A percentile compares a stretch with the other conserved stretches of the same genome.
These are phyloP conservation scores for Pollachius pollachius DNA, from an alignment of 2,113 vertebrate species.

Conservation along the genomic window DNA sequence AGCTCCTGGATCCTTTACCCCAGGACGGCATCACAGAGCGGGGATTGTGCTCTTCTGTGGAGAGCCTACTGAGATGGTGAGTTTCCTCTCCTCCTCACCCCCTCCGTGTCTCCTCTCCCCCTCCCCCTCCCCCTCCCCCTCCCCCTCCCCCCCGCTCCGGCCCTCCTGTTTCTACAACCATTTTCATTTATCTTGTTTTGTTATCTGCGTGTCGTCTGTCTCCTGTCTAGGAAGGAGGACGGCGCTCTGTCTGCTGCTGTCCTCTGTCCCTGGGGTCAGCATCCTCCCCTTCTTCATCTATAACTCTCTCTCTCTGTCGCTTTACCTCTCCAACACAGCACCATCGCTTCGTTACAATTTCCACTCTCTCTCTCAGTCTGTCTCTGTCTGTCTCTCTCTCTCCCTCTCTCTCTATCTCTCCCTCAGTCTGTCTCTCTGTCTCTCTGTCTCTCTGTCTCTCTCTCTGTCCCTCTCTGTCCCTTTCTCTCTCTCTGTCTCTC, in stretches of 20 bases:
- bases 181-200: conserved; percentile 7
- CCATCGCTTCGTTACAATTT: no score
- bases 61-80: conserved; percentile 71
- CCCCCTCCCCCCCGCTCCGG: neutral
- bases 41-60: conserved; percentile 76
- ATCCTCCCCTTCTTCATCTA: no score
- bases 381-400: neutral
- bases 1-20: conserved; percentile 71
- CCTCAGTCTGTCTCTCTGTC: no score
- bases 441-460: conserved; percentile 19
- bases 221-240: neutral
- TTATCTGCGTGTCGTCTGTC: neutral
- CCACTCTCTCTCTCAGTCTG: neutral
- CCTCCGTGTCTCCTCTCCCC: neutral
- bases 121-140: neutral
- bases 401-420: no score
- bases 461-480: no score
- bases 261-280: no score
- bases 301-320: no score
- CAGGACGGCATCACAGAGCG: conserved; percentile 78
- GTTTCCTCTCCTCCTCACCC: conserved; percentile 44
- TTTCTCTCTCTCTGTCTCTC: no score
- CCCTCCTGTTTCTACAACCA: neutral
- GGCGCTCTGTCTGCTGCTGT: no score
- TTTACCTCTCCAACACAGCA: no score